These are phyloP conservation scores for Apamea anceps DNA, from an alignment of 2,888 invertebrate genomes.

Conservation along the genomic window DNA sequence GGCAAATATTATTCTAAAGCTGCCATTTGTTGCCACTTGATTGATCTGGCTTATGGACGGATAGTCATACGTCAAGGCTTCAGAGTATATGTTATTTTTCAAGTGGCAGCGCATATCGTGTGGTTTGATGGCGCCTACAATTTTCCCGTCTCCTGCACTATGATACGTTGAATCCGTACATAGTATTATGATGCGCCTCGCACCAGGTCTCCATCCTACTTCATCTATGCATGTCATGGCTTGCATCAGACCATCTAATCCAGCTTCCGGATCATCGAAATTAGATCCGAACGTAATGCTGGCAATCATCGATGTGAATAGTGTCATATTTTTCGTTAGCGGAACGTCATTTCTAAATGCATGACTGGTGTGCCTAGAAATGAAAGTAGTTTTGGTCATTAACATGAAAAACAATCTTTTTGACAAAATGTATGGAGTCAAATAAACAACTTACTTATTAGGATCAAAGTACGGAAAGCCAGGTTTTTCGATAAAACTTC, in stretches of 20 bases:
- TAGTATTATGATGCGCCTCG: too few species aligned
- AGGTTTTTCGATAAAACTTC: constrained; percentile 93
- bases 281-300: too few species aligned
- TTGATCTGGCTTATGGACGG: constrained; percentile 94
- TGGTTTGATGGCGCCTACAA: too few species aligned
- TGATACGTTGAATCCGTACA: too few species aligned
- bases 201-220: too few species aligned
- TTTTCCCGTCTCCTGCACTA: too few species aligned
- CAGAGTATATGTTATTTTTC: constrained; percentile 88
- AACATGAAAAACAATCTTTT: not conserved
- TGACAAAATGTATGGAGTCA: not conserved
- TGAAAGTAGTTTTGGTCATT: not conserved
- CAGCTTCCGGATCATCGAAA: too few species aligned
- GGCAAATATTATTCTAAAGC: constrained; percentile 95
- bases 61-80: constrained; percentile 92
- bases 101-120: too few species aligned
- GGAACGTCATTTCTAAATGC: constrained; percentile 93
- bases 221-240: too few species aligned
- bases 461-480: constrained; percentile 90
- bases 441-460: constrained; percentile 68
- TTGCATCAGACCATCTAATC: too few species aligned
- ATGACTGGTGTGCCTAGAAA: constrained; percentile 80
- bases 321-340: constrained; percentile 90
- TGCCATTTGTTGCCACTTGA: constrained; percentile 91
- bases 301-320: constrained; percentile 75